phyloP scores from a whole-genome alignment of 2,888 invertebrate genomes.

The Lissocephala sabroskyi region DNA sequence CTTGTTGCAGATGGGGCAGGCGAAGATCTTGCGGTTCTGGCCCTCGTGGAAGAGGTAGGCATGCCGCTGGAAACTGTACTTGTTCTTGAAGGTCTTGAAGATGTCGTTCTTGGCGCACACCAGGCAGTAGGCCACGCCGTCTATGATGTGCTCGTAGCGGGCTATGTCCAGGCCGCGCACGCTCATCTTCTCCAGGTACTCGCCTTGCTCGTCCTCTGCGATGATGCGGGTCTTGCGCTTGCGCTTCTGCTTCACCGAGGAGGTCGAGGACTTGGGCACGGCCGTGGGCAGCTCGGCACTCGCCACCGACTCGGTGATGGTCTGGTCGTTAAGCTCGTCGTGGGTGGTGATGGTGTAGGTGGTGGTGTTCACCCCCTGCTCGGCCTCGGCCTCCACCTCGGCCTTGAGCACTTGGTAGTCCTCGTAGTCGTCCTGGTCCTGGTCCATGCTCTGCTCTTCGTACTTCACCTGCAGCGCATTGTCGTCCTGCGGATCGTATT shows the following conservation, averaged over 20 bases:
- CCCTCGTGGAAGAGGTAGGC: constrained; percentile 70
- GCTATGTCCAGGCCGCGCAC: constrained; percentile 71
- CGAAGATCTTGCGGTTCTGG: constrained; percentile 69
- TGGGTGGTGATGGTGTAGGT: constrained; percentile 48
- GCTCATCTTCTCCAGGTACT: constrained; percentile 71
- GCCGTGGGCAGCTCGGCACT: constrained; percentile 25
- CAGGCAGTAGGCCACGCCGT: constrained; percentile 68
- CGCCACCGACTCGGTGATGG: constrained; percentile 30
- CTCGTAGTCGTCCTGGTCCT: constrained; percentile 45
- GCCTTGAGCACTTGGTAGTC: constrained; percentile 51
- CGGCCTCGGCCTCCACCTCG: constrained; percentile 44
- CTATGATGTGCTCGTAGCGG: constrained; percentile 69
- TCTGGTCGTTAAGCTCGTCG: constrained; percentile 31
- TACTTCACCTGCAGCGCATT: constrained; percentile 46
- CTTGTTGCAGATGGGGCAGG: constrained; percentile 70
- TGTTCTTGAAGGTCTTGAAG: constrained; percentile 70
- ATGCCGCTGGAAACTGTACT: constrained; percentile 70
- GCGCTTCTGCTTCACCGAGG: constrained; percentile 65
- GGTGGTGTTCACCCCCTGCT: constrained; percentile 34
- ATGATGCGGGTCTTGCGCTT: constrained; percentile 68
- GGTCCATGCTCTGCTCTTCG: constrained; percentile 51
- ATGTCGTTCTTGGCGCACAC: constrained; percentile 71
- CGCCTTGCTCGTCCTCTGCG: constrained; percentile 69
- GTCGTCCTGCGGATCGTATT: constrained; percentile 53
- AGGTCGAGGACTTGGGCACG: constrained; percentile 32